phyloP scores from a whole-genome alignment of 1,140 invertebrate genomes.

The Tribolium madens region DNA sequence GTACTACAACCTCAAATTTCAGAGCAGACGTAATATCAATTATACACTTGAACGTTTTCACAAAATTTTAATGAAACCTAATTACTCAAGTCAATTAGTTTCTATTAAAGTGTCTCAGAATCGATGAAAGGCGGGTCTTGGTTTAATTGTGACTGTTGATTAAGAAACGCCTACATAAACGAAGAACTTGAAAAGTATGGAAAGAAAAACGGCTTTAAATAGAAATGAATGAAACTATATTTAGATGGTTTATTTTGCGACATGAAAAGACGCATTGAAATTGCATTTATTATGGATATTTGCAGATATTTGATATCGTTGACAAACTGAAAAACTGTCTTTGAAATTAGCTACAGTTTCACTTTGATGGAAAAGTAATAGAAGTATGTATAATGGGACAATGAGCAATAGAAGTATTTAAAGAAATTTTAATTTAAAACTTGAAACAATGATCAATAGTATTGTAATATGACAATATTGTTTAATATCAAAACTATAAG shows the following conservation, averaged over 20 bases:
- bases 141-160: conserved; percentile 21
- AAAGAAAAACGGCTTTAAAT: background rate
- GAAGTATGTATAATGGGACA: too few relatives aligned
- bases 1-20: background rate
- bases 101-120: conserved; percentile 12
- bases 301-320: background rate
- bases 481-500: too few relatives aligned
- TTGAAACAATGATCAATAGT: too few relatives aligned
- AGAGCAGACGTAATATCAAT: conserved; percentile 3
- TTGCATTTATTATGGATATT: background rate
- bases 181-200: background rate
- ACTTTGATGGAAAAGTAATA: background rate
- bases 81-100: conserved; percentile 8
- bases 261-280: background rate
- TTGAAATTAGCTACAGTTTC: background rate
- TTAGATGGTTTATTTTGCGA: background rate
- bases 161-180: background rate
- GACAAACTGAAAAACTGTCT: background rate
- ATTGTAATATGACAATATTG: too few relatives aligned
- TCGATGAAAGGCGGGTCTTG: background rate
- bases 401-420: too few relatives aligned
- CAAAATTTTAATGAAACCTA: conserved; percentile 15
- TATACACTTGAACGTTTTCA: conserved; percentile 5
- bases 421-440: too few relatives aligned
- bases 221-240: background rate